phyloP scores from a whole-genome alignment of 2,797 vertebrate genomes.

The Bucorvus abyssinicus region DNA sequence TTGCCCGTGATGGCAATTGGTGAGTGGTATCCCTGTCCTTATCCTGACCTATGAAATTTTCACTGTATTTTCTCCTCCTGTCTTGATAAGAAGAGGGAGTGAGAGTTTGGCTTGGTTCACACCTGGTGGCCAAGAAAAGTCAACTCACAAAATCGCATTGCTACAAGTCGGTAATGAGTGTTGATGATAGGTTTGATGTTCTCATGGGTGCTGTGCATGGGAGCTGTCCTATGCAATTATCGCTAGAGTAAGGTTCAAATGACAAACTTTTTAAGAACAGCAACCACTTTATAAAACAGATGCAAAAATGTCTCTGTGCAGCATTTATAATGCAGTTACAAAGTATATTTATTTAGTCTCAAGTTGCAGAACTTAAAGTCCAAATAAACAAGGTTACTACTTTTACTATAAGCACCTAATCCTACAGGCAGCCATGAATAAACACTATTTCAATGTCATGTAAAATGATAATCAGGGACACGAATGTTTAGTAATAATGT shows the following conservation, averaged over 20 bases:
- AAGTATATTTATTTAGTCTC: not conserved
- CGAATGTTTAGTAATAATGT: not conserved
- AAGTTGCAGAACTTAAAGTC: not conserved
- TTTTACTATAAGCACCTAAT: not conserved
- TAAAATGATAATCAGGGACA: not conserved
- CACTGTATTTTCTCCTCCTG: not conserved
- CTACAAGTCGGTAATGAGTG: not conserved
- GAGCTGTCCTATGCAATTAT: not conserved
- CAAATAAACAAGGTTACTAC: not conserved
- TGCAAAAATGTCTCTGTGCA: not conserved
- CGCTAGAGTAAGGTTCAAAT: not conserved
- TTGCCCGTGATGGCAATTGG: not conserved
- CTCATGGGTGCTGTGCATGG: not conserved
- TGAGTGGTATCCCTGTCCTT: not conserved
- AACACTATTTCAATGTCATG: not conserved
- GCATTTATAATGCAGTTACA: not conserved
- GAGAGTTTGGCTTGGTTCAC: not conserved
- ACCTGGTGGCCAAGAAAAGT: not conserved
- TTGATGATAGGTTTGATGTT: not conserved
- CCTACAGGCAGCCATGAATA: not conserved
- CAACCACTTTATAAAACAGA: not conserved
- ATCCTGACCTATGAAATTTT: not conserved
- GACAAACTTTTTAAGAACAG: not conserved
- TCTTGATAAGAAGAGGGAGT: not conserved
- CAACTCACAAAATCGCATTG: not conserved